Percentiles rank a stretch among this genome's conserved stretches.
Evolutionary conservation across 1,140 invertebrate genomes (phyloP).

Genomic region (Sipha flava): DNA sequence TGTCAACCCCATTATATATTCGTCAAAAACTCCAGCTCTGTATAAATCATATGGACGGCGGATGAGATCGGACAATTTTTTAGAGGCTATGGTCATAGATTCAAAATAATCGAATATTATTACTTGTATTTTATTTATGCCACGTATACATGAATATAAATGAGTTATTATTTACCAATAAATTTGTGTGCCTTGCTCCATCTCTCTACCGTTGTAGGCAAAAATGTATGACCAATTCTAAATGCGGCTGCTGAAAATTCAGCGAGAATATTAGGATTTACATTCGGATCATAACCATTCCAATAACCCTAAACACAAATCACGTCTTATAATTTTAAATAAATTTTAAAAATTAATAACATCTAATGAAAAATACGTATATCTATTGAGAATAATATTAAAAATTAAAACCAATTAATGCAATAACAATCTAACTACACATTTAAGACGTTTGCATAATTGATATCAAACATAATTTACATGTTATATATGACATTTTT

Average conservation of each 20-base stretch:
- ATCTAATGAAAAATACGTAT: no score
- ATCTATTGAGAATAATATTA: no score
- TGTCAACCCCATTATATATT: slow-evolving; percentile 86
- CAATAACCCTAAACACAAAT: slow-evolving; percentile 62
- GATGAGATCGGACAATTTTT: slow-evolving; percentile 75
- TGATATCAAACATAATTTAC: no score
- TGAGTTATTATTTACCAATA: slow-evolving; percentile 54
- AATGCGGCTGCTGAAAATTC: slow-evolving; percentile 71
- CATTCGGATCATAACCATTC: slow-evolving; percentile 64
- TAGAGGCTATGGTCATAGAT: slow-evolving; percentile 57
- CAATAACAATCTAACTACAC: no score
- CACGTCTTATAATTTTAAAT: not conserved
- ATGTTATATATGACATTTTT: no score
- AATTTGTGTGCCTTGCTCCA: slow-evolving; percentile 86
- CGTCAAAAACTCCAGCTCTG: slow-evolving; percentile 78
- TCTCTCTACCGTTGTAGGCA: slow-evolving; percentile 44
- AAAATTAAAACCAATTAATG: not conserved
- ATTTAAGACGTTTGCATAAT: no score
- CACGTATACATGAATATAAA: not conserved
- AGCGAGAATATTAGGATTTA: slow-evolving; percentile 58
- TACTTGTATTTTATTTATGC: not conserved
- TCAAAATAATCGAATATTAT: not conserved
- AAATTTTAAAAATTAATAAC: not conserved
- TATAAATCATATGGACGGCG: slow-evolving; percentile 83
- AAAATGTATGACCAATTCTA: slow-evolving; percentile 78